Evolutionary conservation across 2,113 vertebrate species (phyloP).

Genomic region (Raphicerus campestris): DNA sequence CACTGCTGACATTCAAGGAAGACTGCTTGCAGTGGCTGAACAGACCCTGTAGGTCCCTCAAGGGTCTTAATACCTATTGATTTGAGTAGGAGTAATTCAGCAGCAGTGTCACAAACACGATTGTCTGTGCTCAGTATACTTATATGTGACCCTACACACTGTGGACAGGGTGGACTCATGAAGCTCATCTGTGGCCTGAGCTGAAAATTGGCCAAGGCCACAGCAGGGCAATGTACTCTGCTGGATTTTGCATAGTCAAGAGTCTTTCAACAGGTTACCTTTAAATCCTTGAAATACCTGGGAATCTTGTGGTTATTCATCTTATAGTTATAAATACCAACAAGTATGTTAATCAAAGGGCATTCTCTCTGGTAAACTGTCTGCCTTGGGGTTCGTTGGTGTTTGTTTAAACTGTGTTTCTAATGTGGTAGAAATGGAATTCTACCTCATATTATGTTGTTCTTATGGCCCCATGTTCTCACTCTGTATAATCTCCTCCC

Average conservation of each 20-base stretch:
- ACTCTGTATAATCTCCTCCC: background rate
- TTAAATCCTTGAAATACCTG: background rate
- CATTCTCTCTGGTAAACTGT: background rate
- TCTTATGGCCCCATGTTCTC: background rate
- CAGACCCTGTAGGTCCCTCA: background rate
- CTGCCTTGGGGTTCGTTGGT: background rate
- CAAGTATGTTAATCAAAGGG: background rate
- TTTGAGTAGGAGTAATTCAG: background rate
- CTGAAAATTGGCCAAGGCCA: background rate
- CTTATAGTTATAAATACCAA: background rate
- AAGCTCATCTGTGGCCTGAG: background rate
- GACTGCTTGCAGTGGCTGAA: background rate
- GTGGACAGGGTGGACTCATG: background rate
- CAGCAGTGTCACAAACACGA: background rate
- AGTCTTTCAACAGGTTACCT: background rate
- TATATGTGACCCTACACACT: background rate
- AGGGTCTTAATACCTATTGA: background rate
- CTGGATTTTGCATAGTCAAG: background rate
- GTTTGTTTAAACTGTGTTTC: slow-evolving; percentile 6
- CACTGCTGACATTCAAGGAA: background rate
- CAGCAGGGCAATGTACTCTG: background rate
- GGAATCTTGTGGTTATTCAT: background rate
- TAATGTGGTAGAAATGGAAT: background rate
- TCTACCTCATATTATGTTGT: background rate
- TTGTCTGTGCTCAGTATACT: background rate